These are phyloP conservation scores for Odocoileus hemionus DNA, from an alignment of 2,113 vertebrate genomes.

Conservation along the genomic window DNA sequence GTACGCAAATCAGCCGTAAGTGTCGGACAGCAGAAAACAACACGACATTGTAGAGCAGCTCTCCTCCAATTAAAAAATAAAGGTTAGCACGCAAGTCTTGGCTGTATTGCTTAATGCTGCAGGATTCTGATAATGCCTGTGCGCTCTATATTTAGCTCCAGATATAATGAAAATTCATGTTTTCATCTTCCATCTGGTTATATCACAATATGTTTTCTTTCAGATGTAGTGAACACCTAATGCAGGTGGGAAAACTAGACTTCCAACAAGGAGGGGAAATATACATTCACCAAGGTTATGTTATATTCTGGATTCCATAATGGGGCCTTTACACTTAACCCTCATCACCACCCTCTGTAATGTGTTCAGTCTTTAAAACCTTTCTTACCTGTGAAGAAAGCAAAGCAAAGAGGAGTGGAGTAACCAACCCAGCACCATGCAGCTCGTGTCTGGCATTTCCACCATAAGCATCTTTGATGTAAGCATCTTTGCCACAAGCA, in stretches of 20 bases:
- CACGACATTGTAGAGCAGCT: not conserved
- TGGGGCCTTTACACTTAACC: not conserved
- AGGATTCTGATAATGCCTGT: not conserved
- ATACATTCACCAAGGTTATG: not conserved
- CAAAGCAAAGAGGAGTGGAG: not conserved
- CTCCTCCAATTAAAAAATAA: not conserved
- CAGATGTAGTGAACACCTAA: not conserved
- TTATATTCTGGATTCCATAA: not conserved
- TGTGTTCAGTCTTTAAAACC: not conserved
- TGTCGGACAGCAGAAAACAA: not conserved
- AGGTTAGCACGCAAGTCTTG: not conserved
- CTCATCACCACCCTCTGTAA: not conserved
- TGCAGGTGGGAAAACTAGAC: not conserved
- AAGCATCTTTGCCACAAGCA: not conserved
- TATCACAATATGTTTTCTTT: not conserved
- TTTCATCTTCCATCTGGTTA: not conserved
- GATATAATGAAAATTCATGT: not conserved
- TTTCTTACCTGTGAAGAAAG: not conserved
- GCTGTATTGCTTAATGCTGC: not conserved
- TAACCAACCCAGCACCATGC: not conserved
- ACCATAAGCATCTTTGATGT: not conserved
- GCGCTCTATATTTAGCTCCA: not conserved
- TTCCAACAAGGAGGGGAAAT: not conserved
- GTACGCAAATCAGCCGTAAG: accelerated
- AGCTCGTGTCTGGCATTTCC: not conserved